phyloP scores from a whole-genome alignment of 1,140 invertebrate genomes.

The Hermatobates lingyangjiaoensis region DNA sequence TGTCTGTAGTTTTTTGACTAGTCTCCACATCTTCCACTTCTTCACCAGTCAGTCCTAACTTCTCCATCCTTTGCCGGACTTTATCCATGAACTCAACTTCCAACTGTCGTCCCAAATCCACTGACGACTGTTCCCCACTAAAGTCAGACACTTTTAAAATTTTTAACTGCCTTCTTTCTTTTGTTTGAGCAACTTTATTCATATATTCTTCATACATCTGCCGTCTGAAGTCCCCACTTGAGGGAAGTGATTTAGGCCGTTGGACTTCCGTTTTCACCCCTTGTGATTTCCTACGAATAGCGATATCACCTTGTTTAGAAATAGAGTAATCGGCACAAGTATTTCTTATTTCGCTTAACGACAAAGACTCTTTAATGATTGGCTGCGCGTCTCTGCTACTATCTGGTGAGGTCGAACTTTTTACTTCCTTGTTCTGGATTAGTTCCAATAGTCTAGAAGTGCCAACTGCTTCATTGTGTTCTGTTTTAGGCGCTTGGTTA shows the following conservation, averaged over 20 bases:
- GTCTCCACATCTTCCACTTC: constrained; percentile 8
- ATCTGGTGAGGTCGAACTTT: constrained; percentile 10
- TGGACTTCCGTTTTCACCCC: neutral
- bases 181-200: constrained; percentile 51
- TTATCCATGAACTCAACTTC: constrained; percentile 18
- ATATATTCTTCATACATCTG: constrained; percentile 69
- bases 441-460: constrained; percentile 31
- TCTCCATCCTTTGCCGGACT: constrained; percentile 29
- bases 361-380: constrained; percentile 1
- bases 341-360: constrained; percentile 15
- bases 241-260: constrained; percentile 23
- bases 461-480: constrained; percentile 19
- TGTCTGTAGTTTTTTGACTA: too few relatives aligned
- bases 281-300: constrained; percentile 4
- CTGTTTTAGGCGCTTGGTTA: constrained; percentile 10
- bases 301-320: constrained; percentile 15
- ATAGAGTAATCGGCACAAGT: constrained; percentile 15
- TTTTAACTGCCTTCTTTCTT: constrained; percentile 53
- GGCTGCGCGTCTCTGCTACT: neutral
- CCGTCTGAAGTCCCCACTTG: constrained; percentile 43
- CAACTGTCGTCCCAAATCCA: constrained; percentile 6
- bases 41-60: constrained; percentile 28
- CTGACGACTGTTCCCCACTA: constrained; percentile 10
- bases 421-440: constrained; percentile 26
- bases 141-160: constrained; percentile 43